Evolutionary conservation across 2,888 invertebrate species (phyloP).

Genomic region (Microdon myrmicae): DNA sequence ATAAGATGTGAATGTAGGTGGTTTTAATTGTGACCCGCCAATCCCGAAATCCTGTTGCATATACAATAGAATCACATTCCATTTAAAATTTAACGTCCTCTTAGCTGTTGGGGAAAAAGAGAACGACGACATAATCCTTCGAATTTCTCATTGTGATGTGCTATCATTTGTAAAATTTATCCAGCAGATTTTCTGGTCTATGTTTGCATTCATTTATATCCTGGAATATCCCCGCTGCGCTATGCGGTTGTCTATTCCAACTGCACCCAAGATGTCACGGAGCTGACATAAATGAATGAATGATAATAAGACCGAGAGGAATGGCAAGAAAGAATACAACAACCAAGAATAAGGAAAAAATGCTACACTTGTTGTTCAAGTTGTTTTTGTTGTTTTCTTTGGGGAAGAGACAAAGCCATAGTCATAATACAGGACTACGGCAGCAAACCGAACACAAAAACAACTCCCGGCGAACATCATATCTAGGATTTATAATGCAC

Average conservation of each 20-base stretch:
- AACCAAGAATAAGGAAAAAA: constrained; percentile 9
- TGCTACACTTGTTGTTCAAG: too few relatives aligned
- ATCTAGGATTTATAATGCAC: constrained; percentile 36
- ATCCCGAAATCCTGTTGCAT: too few relatives aligned
- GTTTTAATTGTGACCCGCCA: too few relatives aligned
- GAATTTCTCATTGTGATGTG: constrained; percentile 38
- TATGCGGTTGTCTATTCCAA: constrained; percentile 11
- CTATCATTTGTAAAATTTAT: constrained; percentile 39
- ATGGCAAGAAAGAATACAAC: constrained; percentile 6
- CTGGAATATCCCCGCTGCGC: constrained; percentile 7
- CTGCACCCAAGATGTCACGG: constrained; percentile 33
- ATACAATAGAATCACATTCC: too few relatives aligned
- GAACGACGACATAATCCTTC: constrained; percentile 26
- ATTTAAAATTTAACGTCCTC: too few relatives aligned
- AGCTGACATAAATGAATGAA: constrained; percentile 34
- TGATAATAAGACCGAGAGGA: constrained; percentile 4
- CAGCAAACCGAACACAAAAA: constrained; percentile 37
- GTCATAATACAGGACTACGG: constrained; percentile 30
- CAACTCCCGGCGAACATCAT: constrained; percentile 30
- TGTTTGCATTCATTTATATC: constrained; percentile 17
- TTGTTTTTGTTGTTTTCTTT: too few relatives aligned
- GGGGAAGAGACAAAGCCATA: constrained; percentile 35
- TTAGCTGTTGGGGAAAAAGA: too few relatives aligned
- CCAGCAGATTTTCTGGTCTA: constrained; percentile 23
- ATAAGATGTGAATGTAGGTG: too few relatives aligned